Evolutionary conservation across 2,113 vertebrate genomes (phyloP).

Genomic region (Pterocles orientalis): DNA sequence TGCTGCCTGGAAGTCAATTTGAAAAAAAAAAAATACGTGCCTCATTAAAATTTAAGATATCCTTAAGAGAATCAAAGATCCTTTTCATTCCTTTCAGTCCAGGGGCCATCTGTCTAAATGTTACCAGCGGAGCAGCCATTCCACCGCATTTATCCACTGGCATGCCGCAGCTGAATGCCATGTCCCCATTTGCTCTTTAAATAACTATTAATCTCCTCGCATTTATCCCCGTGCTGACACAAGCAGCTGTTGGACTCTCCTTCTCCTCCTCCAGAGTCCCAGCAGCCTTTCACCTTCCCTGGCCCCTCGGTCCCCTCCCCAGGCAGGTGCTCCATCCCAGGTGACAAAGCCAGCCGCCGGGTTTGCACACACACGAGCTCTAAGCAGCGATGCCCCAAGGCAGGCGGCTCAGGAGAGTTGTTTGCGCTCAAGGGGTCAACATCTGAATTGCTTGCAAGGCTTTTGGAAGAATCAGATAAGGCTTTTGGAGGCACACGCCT

Average conservation of each 20-base stretch:
- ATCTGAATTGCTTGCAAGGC: conserved; percentile 65
- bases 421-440: conserved; percentile 79
- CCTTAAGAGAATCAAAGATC: conserved; percentile 22
- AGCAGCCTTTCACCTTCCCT: conserved; percentile 15
- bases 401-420: conserved; percentile 22
- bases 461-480: conserved; percentile 74
- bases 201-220: conserved; percentile 88
- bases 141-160: conserved; percentile 80
- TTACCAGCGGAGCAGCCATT: conserved; percentile 70
- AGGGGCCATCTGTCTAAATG: conserved; percentile 72
- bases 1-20: background rate
- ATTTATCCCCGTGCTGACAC: conserved; percentile 82
- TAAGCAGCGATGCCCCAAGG: conserved; percentile 47
- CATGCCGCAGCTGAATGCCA: conserved; percentile 85
- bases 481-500: conserved; percentile 76
- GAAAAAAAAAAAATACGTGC: background rate
- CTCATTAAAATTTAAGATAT: conserved; percentile 29
- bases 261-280: background rate
- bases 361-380: background rate
- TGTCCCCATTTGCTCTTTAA: conserved; percentile 84
- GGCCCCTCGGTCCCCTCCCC: conserved; percentile 7
- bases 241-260: conserved; percentile 83
- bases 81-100: conserved; percentile 72
- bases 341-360: background rate
- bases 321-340: conserved; percentile 72